These are phyloP conservation scores for Pilophorus perplexus DNA, from an alignment of 2,888 invertebrate genomes.

Conservation along the genomic window DNA sequence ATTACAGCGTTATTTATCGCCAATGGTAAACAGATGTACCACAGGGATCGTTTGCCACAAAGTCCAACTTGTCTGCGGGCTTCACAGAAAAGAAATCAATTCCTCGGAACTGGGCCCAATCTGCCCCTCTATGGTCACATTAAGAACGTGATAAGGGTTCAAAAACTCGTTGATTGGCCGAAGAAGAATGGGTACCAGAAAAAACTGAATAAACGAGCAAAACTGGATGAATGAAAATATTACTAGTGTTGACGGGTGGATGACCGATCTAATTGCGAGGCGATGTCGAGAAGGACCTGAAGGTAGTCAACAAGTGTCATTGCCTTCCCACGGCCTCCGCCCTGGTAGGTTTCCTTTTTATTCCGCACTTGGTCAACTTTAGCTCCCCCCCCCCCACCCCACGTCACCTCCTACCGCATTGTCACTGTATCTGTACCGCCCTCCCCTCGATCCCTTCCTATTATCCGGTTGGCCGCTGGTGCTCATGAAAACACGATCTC, in stretches of 20 bases:
- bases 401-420: too few relatives aligned
- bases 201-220: not conserved
- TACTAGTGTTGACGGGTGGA: constrained; percentile 30
- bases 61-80: too few relatives aligned
- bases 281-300: constrained; percentile 8
- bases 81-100: too few relatives aligned
- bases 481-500: constrained; percentile 39
- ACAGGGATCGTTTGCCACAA: too few relatives aligned
- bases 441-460: constrained; percentile 25
- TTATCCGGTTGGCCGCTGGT: constrained; percentile 18
- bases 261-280: constrained; percentile 37
- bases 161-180: constrained; percentile 19
- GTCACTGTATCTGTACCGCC: too few relatives aligned
- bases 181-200: not conserved
- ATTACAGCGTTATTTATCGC: too few relatives aligned
- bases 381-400: too few relatives aligned
- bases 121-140: too few relatives aligned
- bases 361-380: constrained; percentile 35
- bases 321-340: constrained; percentile 37
- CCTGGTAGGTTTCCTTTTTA: constrained; percentile 32
- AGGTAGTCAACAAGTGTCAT: constrained; percentile 37
- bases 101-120: too few relatives aligned
- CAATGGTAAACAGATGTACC: too few relatives aligned
- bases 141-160: too few relatives aligned
- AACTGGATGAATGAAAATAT: constrained; percentile 26